Percentiles rank a stretch among this genome's conserved stretches.
phyloP scores from a whole-genome alignment of 2,888 invertebrate species.

The Parascotia fuliginaria region DNA sequence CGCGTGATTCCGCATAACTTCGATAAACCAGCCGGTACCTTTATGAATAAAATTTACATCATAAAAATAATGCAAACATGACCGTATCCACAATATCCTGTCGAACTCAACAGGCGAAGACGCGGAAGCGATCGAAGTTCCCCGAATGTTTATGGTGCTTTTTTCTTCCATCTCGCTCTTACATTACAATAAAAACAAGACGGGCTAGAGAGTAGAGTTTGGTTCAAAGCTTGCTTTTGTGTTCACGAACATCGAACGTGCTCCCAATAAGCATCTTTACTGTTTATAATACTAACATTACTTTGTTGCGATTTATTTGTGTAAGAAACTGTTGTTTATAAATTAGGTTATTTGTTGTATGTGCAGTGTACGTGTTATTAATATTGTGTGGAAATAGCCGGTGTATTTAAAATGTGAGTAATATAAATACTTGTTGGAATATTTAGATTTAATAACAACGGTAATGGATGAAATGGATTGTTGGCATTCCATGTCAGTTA shows the following conservation, averaged over 20 bases:
- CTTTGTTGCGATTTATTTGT: conserved; percentile 68
- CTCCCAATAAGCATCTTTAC: conserved; percentile 31
- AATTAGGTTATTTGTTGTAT: conserved; percentile 44
- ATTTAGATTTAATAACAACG: conserved; percentile 12
- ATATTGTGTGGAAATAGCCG: conserved; percentile 46
- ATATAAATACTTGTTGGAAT: conserved; percentile 12
- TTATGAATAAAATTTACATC: conserved; percentile 28
- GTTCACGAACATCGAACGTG: conserved; percentile 50
- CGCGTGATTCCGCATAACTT: conserved; percentile 17
- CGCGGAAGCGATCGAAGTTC: conserved; percentile 68
- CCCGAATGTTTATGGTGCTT: conserved; percentile 76
- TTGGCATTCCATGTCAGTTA: conserved; percentile 8
- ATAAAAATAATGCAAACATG: conserved; percentile 16
- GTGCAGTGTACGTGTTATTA: conserved; percentile 47
- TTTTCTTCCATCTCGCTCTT: conserved; percentile 71
- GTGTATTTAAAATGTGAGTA: conserved; percentile 52
- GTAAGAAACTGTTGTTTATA: conserved; percentile 51
- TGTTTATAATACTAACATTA: conserved; percentile 65
- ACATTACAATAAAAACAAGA: conserved; percentile 69
- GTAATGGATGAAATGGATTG: not conserved
- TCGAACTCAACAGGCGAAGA: conserved; percentile 58
- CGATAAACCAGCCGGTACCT: not conserved
- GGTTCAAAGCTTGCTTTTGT: conserved; percentile 52
- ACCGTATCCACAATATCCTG: conserved; percentile 54
- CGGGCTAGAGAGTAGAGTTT: conserved; percentile 28